Evolutionary conservation across 2,797 vertebrate genomes (phyloP).

Genomic region (Cygnus olor): DNA sequence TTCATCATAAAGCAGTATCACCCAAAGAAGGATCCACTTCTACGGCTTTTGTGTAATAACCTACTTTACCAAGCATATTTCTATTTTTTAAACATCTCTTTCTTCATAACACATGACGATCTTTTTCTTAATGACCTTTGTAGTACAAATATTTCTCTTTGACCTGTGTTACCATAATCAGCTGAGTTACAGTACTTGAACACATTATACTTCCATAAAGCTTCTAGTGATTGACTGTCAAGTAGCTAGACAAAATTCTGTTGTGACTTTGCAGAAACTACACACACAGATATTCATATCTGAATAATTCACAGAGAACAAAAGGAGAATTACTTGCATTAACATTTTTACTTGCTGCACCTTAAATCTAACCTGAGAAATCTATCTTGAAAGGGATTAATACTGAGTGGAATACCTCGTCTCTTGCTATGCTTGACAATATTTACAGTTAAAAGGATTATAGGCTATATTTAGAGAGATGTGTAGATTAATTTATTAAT

Average conservation of each 20-base stretch:
- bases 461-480: not conserved
- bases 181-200: not conserved
- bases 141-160: not conserved
- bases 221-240: not conserved
- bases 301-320: not conserved
- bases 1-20: not conserved
- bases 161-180: not conserved
- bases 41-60: not conserved
- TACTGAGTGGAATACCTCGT: not conserved
- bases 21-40: not conserved
- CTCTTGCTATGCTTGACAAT: not conserved
- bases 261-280: not conserved
- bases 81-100: not conserved
- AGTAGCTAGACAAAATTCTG: not conserved
- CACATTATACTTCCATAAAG: not conserved
- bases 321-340: conserved; percentile 3
- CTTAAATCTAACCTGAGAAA: not conserved
- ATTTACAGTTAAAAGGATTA: not conserved
- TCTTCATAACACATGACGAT: not conserved
- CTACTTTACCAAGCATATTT: not conserved
- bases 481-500: not conserved
- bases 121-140: not conserved
- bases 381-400: not conserved
- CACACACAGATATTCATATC: not conserved
- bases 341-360: not conserved